Evolutionary conservation across 2,888 invertebrate genomes (phyloP), one percentile per base, ranked within the genome.

Genomic region (Aphelenchoides bicaudatus): DNA sequence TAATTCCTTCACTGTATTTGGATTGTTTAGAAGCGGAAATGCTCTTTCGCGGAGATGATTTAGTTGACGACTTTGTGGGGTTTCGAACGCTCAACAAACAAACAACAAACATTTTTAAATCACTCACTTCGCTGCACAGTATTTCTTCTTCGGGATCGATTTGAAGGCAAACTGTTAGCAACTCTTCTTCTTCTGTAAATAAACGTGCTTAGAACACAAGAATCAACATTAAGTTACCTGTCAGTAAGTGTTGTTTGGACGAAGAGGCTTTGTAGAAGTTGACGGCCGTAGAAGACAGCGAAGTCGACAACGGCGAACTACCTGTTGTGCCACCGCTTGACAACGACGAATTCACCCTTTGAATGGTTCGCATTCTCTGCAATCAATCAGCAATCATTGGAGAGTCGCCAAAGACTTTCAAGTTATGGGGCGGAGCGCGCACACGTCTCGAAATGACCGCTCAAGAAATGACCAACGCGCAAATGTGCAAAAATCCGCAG

Each of bases 281-380:
- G 8, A 43, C 43, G 8, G 43, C 43, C 21, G 43, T 43, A 6
- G 43, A 19, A 19, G 43, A 43, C 23, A 25, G 25, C 10, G 43
- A 43, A 21, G 43, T 43, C 21, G 43, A 43, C 16, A 43, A 25
- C 43, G n/a, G 43, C 10, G 16, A 19, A 25, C 43, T 25, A 6
- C 16, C 23, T 6, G 8, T 43, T 19, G 8, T 8, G 23, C 21
- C n/a, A n/a, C 8, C 25, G 10, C 21, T 43, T n/a, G 23, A 43
- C 16, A 43, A 19, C 25, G 43, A 21, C 43, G 43, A 43, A 25
- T 43, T 43, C 8, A 43, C 43, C 43, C 43, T 19, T 8, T 43
- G 43, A n/a, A 43, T 43, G 10, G 43, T 43, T 19, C 43, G 43
- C 43, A 43, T 43, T 19, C n/a, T n/a, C n/a, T n/a, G n/a, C n/a